Percentiles rank a stretch among this genome's conserved stretches.
phyloP scores from a whole-genome alignment of 2,797 vertebrate genomes.

The Anas georgica region DNA sequence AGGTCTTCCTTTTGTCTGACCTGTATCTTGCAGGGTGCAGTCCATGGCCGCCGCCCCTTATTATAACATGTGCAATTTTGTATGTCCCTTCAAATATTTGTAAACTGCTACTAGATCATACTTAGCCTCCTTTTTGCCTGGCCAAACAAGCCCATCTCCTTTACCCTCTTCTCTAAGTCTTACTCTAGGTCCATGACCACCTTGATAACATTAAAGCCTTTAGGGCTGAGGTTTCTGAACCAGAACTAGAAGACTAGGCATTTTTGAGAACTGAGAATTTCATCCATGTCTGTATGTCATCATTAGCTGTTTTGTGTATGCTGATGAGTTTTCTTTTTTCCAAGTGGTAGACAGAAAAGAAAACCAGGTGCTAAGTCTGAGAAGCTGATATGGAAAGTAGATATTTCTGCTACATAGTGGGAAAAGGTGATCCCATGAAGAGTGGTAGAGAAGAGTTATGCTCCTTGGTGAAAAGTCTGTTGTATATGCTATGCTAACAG shows the following conservation, averaged over 20 bases:
- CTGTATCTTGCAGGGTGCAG: accelerated
- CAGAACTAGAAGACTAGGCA: not conserved
- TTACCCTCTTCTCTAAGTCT: not conserved
- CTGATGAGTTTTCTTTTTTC: not conserved
- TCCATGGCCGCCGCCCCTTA: not conserved
- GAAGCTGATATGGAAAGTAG: not conserved
- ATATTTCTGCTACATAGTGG: not conserved
- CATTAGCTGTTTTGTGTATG: not conserved
- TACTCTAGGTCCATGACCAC: not conserved
- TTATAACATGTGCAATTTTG: not conserved
- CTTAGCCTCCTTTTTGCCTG: not conserved
- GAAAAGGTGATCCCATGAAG: not conserved
- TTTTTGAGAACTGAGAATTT: not conserved
- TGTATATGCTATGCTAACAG: not conserved
- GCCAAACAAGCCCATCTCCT: not conserved
- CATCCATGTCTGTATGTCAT: not conserved
- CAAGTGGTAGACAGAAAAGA: not conserved
- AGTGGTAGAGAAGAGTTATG: not conserved
- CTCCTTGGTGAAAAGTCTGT: not conserved
- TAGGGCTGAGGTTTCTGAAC: not conserved
- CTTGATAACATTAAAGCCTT: not conserved
- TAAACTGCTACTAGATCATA: not conserved
- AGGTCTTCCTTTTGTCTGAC: not conserved
- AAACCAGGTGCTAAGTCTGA: not conserved
- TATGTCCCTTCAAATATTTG: not conserved